Conservation (phyloP, 2,113 vertebrate species). For the Oenanthe oenanthe region DNA sequence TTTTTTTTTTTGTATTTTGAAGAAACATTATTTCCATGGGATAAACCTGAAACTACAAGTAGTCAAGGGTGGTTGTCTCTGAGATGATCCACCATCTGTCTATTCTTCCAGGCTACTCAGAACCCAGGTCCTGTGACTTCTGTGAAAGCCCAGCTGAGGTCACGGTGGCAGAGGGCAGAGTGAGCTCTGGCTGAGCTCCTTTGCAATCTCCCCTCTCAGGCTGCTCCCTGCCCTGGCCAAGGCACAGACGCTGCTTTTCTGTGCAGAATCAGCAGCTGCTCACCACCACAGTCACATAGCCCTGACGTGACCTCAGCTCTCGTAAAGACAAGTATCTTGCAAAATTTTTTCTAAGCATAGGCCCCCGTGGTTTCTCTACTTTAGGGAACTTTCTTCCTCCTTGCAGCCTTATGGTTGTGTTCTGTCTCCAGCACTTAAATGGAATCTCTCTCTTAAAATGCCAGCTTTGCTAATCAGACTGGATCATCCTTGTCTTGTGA, state of each 20-base stretch:
- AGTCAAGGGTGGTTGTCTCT: background rate
- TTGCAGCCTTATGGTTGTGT: background rate
- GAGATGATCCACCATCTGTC: background rate
- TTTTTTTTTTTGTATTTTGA: background rate
- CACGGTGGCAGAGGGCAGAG: background rate
- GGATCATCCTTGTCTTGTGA: background rate
- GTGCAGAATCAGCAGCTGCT: background rate
- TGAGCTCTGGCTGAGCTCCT: background rate
- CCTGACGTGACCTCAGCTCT: background rate
- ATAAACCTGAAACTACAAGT: background rate
- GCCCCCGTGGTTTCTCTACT: background rate
- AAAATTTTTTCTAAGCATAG: background rate
- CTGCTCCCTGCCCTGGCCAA: background rate
- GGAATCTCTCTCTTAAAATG: background rate
- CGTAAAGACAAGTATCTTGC: background rate
- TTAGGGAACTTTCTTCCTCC: background rate
- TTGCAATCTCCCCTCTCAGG: fast-evolving
- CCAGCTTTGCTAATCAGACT: background rate
- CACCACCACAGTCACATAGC: background rate
- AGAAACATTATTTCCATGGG: background rate
- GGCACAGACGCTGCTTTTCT: background rate
- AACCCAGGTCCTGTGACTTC: background rate
- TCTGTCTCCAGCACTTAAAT: background rate
- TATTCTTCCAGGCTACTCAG: background rate
- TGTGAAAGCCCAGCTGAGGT: background rate